phyloP scores from a whole-genome alignment of 2,113 vertebrate genomes.

The Plotosus lineatus region DNA sequence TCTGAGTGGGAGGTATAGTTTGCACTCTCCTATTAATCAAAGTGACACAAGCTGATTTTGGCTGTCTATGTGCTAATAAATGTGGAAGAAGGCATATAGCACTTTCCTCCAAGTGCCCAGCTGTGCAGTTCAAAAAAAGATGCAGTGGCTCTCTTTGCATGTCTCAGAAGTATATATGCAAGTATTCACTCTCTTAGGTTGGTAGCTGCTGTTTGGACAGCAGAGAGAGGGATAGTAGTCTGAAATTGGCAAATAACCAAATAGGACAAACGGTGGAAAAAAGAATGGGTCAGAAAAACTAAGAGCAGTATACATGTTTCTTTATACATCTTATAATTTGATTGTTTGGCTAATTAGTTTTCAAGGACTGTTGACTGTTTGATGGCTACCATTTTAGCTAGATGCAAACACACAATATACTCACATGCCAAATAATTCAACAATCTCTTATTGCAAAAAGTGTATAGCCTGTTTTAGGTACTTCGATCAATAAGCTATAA shows the following conservation, averaged over 20 bases:
- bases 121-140: not conserved
- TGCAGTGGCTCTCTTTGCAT: not conserved
- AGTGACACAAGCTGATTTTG: not conserved
- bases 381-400: not conserved
- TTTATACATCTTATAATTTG: not conserved
- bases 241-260: not conserved
- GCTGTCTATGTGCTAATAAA: not conserved
- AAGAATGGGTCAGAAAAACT: not conserved
- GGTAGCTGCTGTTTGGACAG: not conserved
- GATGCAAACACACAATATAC: not conserved
- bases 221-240: not conserved
- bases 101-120: not conserved
- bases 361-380: not conserved
- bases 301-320: not conserved
- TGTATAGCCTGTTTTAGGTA: not conserved
- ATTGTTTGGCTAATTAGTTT: not conserved
- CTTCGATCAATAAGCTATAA: conserved; percentile 11
- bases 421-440: not conserved
- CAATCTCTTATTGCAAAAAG: not conserved
- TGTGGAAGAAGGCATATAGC: not conserved
- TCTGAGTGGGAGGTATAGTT: not conserved
- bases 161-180: not conserved
- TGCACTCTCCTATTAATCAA: not conserved
- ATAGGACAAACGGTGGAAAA: not conserved
- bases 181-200: not conserved